Evolutionary conservation across 2,113 vertebrate genomes (phyloP).

Genomic region (Excalfactoria chinensis): DNA sequence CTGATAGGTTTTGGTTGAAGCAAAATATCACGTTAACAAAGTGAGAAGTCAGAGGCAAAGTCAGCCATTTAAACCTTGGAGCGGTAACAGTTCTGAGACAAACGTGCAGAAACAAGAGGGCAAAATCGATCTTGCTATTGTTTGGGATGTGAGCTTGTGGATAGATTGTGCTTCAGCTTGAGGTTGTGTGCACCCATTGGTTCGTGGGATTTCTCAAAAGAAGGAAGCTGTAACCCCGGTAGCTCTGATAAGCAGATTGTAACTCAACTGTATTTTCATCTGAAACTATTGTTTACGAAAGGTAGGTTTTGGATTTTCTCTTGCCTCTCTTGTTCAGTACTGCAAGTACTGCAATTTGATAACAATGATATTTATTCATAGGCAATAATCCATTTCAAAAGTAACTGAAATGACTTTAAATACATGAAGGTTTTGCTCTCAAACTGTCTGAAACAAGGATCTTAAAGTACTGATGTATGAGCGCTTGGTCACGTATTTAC

Average conservation of each 20-base stretch:
- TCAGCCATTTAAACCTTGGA: not conserved
- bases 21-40: not conserved
- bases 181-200: not conserved
- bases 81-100: not conserved
- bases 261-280: not conserved
- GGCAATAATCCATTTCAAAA: not conserved
- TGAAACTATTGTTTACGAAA: not conserved
- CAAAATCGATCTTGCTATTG: not conserved
- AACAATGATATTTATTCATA: not conserved
- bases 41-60: not conserved
- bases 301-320: not conserved
- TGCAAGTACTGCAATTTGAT: not conserved
- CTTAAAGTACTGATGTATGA: not conserved
- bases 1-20: not conserved
- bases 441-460: not conserved
- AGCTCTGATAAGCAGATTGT: not conserved
- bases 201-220: not conserved
- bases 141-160: not conserved
- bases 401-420: not conserved
- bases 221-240: rapidly evolving
- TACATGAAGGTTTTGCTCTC: not conserved
- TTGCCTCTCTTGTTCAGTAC: not conserved
- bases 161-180: not conserved
- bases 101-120: not conserved
- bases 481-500: not conserved